Evolutionary conservation across 2,113 vertebrate species (phyloP), one percentile per base, ranked within the genome.

Genomic region (Actenoides lindsayi): DNA sequence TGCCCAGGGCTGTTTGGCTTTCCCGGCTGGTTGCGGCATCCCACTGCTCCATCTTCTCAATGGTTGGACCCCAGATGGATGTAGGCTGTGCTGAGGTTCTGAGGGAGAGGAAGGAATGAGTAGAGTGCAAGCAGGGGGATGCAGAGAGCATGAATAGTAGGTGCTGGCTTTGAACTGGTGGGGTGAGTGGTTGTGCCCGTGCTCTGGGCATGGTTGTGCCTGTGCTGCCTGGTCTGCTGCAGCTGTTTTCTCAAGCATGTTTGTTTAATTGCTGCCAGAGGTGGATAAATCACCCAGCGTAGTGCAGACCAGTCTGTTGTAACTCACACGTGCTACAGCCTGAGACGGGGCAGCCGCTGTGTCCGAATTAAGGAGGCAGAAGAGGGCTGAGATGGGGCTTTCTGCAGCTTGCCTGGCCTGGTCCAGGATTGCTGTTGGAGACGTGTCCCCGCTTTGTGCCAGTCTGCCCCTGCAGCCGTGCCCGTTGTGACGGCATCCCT

Each of bases 381-480:
- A 87, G 41, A 54, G 31, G 56, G 30, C 25, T 60, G 86, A 42
- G 56, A 11, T 17, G 23, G 27, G 53, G 20, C 39, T 57, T 63
- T 57, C 59, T 53, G 33, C 20, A 75, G 51, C n/a, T 62, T 54
- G 23, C 35, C 37, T 59, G 46, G 25, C 17, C 16, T 68, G 28
- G 11, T 30, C 56, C 42, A n/a, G 57, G 11, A 13, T 68, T 0
- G 0, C 35, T 69, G 7, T 2, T 48, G 70, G 62, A 54, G 50
- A 16, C 0, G 0, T n/a, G 24, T 59, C 11, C 28, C 57, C 9
- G 1, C 77, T 78, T 68, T 51, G 7, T 81, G 62, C 64, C 16
- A 5, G 0, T 21, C 17, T 68, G 10, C 11, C 0, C 33, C 24
- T 25, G 15, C 46, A 65, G 25, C 4, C 9, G 3, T 92, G 31